Percentiles rank a stretch among this genome's conserved stretches.
Conservation (phyloP, 1,140 invertebrate genomes). For the Teleogryllus occipitalis region DNA sequence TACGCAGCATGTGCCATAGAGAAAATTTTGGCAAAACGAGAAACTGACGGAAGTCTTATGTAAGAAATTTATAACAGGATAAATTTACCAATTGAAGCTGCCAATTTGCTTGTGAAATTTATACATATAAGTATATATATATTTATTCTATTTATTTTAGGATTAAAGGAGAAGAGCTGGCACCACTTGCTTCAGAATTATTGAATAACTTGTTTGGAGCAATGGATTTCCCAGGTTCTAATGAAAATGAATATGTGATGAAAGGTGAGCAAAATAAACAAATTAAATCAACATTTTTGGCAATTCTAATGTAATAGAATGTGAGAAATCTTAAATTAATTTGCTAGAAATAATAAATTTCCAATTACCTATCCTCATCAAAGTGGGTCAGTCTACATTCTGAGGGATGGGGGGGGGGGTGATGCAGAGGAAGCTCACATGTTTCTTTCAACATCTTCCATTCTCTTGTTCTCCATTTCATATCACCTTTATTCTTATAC, state of each 20-base stretch:
- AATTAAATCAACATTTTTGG: too few relatives aligned
- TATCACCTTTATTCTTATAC: too few relatives aligned
- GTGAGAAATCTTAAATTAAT: too few relatives aligned
- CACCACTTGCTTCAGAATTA: slow-evolving; percentile 54
- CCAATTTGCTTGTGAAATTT: neutral
- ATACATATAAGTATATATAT: slow-evolving; percentile 6
- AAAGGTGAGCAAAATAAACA: slow-evolving; percentile 57
- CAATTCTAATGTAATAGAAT: too few relatives aligned
- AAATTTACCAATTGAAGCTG: too few relatives aligned
- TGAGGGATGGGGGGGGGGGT: too few relatives aligned
- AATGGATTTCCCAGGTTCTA: slow-evolving; percentile 59
- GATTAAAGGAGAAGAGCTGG: slow-evolving; percentile 47
- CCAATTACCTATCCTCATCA: too few relatives aligned
- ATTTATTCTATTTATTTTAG: slow-evolving; percentile 37
- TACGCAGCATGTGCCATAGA: slow-evolving; percentile 90
- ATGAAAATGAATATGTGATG: slow-evolving; percentile 96
- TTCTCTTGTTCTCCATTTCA: too few relatives aligned
- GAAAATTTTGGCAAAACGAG: slow-evolving; percentile 65
- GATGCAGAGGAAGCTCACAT: too few relatives aligned
- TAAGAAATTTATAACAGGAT: slow-evolving; percentile 9
- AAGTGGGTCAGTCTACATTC: too few relatives aligned
- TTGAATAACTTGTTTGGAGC: slow-evolving; percentile 67
- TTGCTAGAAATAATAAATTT: too few relatives aligned
- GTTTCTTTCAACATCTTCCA: too few relatives aligned
- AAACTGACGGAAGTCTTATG: slow-evolving; percentile 7